phyloP scores from a whole-genome alignment of 2,113 vertebrate species.

The Dasypus novemcinctus region DNA sequence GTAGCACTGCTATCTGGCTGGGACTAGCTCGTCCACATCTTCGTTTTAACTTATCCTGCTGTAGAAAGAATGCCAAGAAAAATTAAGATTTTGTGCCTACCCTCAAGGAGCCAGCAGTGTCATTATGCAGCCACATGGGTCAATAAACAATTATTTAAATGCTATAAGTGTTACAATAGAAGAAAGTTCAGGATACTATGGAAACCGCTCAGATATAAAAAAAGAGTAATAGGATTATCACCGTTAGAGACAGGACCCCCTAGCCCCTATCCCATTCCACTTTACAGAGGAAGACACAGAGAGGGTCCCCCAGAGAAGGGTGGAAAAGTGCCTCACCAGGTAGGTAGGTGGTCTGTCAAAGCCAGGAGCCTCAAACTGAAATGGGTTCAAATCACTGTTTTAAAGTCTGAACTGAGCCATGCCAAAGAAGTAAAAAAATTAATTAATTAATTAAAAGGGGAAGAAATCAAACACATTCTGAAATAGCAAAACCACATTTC shows the following conservation, averaged over 20 bases:
- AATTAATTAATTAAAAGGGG: slow-evolving; percentile 36
- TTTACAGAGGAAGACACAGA: neutral
- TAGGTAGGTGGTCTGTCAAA: neutral
- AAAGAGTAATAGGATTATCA: neutral
- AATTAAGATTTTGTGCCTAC: neutral
- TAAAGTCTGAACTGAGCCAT: slow-evolving; percentile 17
- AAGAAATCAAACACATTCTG: slow-evolving; percentile 47
- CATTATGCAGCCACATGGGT: neutral
- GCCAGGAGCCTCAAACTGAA: neutral
- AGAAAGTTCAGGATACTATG: neutral
- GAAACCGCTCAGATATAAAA: neutral
- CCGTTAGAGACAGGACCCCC: neutral
- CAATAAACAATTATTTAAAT: neutral
- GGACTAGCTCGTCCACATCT: neutral
- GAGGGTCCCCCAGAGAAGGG: neutral
- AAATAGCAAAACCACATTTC: slow-evolving; percentile 40
- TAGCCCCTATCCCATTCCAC: neutral
- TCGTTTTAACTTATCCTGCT: neutral
- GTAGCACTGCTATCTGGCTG: neutral
- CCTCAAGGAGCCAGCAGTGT: neutral
- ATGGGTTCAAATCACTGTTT: slow-evolving; percentile 21
- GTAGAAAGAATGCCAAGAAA: neutral
- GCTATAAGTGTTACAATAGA: neutral
- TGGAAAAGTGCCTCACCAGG: neutral
- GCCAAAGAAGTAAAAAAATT: slow-evolving; percentile 8